Percentiles rank a stretch among this genome's conserved stretches.
phyloP scores from a whole-genome alignment of 2,888 invertebrate genomes.

The Scelioninae gen. 2 region DNA sequence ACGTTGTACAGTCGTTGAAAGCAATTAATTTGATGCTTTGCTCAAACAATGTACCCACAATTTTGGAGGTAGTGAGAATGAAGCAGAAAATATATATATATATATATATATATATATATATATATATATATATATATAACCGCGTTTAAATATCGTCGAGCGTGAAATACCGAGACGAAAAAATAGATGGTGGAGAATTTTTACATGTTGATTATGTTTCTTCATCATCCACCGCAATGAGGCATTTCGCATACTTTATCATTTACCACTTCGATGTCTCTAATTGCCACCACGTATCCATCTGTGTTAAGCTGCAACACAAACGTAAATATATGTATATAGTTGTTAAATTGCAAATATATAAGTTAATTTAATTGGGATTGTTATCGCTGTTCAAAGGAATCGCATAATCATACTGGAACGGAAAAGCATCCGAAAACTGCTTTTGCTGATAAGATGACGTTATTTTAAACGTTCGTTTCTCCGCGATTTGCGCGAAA shows the following conservation, averaged over 20 bases:
- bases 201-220: conserved; percentile 56
- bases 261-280: conserved; percentile 34
- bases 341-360: conserved; percentile 1
- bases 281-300: conserved; percentile 32
- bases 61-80: too few relatives aligned
- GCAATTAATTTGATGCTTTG: too few relatives aligned
- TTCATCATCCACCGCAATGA: conserved; percentile 48
- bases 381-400: too few relatives aligned
- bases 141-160: conserved; percentile 11
- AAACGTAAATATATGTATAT: conserved; percentile 13
- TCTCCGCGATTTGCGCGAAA: background rate
- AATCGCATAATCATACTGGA: too few relatives aligned
- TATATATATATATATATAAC: too few relatives aligned
- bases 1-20: too few relatives aligned
- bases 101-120: too few relatives aligned
- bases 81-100: too few relatives aligned
- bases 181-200: conserved; percentile 34
- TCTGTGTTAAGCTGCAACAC: conserved; percentile 35
- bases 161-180: conserved; percentile 12
- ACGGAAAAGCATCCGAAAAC: too few relatives aligned
- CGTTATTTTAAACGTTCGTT: background rate
- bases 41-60: too few relatives aligned
- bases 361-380: background rate
- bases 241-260: conserved; percentile 33
- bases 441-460: background rate